A percentile compares a stretch with the other conserved stretches of the same genome.
Conservation (phyloP, 2,888 invertebrate species). For the Drosophila emarginata region DNA sequence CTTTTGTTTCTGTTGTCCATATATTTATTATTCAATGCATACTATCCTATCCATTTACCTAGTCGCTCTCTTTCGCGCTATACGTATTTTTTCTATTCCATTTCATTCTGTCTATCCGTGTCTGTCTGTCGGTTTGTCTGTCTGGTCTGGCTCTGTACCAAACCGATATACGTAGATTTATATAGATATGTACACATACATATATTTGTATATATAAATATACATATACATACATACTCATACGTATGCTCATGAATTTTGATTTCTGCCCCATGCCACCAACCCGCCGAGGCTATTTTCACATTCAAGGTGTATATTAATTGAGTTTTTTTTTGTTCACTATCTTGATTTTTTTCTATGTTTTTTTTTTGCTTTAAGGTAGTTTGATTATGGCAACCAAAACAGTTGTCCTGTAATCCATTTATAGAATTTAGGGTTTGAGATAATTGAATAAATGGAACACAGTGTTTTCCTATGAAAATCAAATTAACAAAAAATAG, state of each 20-base stretch:
- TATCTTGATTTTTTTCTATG: conserved; percentile 34
- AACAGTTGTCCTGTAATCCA: conserved; percentile 8
- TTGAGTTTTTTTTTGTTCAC: conserved; percentile 40
- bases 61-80: conserved; percentile 32
- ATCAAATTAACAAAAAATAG: too few relatives aligned
- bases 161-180: neutral
- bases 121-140: conserved; percentile 5
- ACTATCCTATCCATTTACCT: conserved; percentile 62
- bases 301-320: conserved; percentile 60
- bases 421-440: neutral
- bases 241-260: conserved; percentile 41
- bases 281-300: conserved; percentile 29
- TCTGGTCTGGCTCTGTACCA: conserved; percentile 28
- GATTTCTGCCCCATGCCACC: conserved; percentile 19
- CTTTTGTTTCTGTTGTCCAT: conserved; percentile 26
- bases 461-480: too few relatives aligned
- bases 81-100: conserved; percentile 25
- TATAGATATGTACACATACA: neutral
- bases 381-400: neutral
- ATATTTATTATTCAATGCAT: conserved; percentile 73
- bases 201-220: neutral
- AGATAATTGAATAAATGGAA: conserved; percentile 1
- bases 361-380: conserved; percentile 14
- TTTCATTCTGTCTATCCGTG: conserved; percentile 9
- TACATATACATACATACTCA: neutral